Base-by-base conservation (phyloP, 2,113 vertebrate genomes). In the Limanda limanda region DNA sequence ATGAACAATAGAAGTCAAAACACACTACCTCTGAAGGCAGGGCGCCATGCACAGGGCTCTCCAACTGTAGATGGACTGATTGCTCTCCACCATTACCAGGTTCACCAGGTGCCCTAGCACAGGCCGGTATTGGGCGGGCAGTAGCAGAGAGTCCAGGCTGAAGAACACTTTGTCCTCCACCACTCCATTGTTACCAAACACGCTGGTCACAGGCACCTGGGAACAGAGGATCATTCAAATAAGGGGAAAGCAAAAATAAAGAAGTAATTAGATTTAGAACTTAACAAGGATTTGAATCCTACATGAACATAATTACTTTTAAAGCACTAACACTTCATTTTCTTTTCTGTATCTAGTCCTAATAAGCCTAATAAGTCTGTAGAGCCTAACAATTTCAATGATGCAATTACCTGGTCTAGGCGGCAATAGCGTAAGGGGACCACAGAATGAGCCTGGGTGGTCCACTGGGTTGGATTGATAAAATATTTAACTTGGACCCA, bases 401-500 rank as follows among this genome's bases (percentile, higher is more conserved):
- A 61, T 3, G 23, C 55, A 62, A 45, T 83, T 89, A 99, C 97
- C 93, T 94, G 86, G 74, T 98, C 93, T 51, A 97, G 89, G 52
- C 92, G 95, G 70, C 95, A 95, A 64, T 97, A 98, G 27, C 98
- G 94, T 86, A 99, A 92, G 0, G 98, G 98, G 23, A 91, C 92
- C 68, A 99, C 96, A 6, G 87, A 94, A 48, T 92, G 70, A 61
- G 96, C 97, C 90, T 96, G 92, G 27, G 96, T 97, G 83, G 81
- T 95, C 94, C 95, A 96, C 0, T 96, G 90, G 25, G 76, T 76
- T 0, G 94, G 92, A 62, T 95, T 95, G 81, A 99, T 90, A 55
- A 94, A 93, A 84, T 98, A 99, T 62, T 96, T 93, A 0, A 95
- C 97, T 92, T 97, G 93, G 31, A 99, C 96, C 96, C 96, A 98